These are phyloP conservation scores for Aricia agestis DNA, from an alignment of 1,140 invertebrate species.

Conservation along the genomic window DNA sequence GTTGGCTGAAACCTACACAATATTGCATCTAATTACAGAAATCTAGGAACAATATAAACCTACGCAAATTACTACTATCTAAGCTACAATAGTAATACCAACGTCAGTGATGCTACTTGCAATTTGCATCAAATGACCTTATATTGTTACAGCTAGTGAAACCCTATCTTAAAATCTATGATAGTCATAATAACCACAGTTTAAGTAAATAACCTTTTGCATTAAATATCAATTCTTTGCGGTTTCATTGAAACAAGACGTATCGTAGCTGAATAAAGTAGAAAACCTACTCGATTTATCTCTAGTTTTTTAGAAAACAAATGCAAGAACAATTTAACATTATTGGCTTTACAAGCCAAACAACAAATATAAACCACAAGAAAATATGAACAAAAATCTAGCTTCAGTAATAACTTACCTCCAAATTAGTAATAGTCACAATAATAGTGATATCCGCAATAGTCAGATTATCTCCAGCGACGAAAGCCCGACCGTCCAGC, in stretches of 20 bases:
- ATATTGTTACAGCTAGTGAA: neutral
- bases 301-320: no score
- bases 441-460: conserved; percentile 83
- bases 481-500: conserved; percentile 79
- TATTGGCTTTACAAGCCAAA: no score
- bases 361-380: no score
- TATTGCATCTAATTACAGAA: neutral
- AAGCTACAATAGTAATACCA: neutral
- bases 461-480: conserved; percentile 82
- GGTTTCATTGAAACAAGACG: no score
- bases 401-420: conserved; percentile 38
- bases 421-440: conserved; percentile 77
- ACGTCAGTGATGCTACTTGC: neutral
- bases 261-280: no score
- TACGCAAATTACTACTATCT: neutral
- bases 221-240: neutral
- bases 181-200: neutral
- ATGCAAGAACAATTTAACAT: no score
- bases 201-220: no score
- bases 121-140: neutral
- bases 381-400: no score
- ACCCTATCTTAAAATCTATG: neutral
- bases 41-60: neutral
- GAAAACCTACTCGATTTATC: no score
- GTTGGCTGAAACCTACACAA: neutral